Percentiles rank a stretch among this genome's conserved stretches.
Evolutionary conservation across 1,140 invertebrate genomes (phyloP).

Genomic region (Drosophila saltans): DNA sequence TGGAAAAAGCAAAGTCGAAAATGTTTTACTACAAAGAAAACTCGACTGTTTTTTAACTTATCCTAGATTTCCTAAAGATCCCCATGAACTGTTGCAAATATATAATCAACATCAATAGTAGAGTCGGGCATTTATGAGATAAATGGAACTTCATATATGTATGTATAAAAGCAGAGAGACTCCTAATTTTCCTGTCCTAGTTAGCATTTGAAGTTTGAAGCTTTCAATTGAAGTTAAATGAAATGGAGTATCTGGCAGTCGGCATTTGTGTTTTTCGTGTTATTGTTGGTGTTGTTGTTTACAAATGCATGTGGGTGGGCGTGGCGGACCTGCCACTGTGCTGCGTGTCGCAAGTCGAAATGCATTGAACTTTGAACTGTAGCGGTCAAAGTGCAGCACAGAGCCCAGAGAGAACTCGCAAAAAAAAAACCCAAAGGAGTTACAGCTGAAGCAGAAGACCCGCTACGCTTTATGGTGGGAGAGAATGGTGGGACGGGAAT

Average conservation of each 20-base stretch:
- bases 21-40: too few species aligned
- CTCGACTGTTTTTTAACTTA: too few species aligned
- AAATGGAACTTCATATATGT: too few species aligned
- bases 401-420: background rate
- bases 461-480: background rate
- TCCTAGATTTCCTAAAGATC: too few species aligned
- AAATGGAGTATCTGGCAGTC: background rate
- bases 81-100: too few species aligned
- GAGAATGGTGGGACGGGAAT: background rate
- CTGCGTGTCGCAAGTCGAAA: slow-evolving; percentile 53
- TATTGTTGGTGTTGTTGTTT: background rate
- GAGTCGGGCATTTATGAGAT: too few species aligned
- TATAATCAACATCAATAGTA: too few species aligned
- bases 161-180: too few species aligned
- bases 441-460: background rate
- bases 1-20: too few species aligned
- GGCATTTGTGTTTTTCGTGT: background rate
- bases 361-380: slow-evolving; percentile 63
- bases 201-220: too few species aligned
- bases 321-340: slow-evolving; percentile 8
- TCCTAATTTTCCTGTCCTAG: too few species aligned
- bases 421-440: background rate
- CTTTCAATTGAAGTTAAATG: too few species aligned
- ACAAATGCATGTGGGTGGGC: background rate
- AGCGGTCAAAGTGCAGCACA: slow-evolving; percentile 40